Conservation (phyloP, 2,888 invertebrate species). For the Phortica magna region DNA sequence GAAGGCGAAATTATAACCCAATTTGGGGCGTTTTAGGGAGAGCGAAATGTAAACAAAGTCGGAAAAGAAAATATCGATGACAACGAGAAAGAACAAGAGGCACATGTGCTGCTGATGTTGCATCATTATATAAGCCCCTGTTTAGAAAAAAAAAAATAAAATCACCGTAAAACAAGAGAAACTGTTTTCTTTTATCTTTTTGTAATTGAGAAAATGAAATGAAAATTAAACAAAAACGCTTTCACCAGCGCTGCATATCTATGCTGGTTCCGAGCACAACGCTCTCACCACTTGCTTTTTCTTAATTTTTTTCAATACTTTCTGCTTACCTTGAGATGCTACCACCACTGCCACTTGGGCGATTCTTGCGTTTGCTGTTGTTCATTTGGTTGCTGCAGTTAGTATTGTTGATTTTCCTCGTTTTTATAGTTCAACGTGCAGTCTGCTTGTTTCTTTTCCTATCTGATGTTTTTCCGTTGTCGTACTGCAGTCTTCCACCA, state of each 20-base stretch:
- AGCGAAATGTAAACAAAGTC: conserved; percentile 68
- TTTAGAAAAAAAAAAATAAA: conserved; percentile 25
- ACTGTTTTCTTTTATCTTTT: neutral
- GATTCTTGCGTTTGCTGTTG: conserved; percentile 91
- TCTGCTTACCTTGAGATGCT: conserved; percentile 73
- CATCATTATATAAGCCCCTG: conserved; percentile 62
- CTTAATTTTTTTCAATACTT: conserved; percentile 51
- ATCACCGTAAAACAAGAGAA: neutral
- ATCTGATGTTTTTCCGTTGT: conserved; percentile 9
- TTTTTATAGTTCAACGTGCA: neutral
- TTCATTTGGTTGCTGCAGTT: conserved; percentile 56
- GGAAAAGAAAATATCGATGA: conserved; percentile 35
- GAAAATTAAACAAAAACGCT: neutral
- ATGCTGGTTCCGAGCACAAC: neutral
- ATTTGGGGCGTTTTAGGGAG: conserved; percentile 44
- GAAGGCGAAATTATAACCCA: conserved; percentile 11
- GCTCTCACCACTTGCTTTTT: conserved; percentile 36
- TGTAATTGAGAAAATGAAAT: neutral
- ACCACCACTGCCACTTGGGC: conserved; percentile 80
- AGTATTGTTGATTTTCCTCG: conserved; percentile 26
- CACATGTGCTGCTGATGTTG: conserved; percentile 29
- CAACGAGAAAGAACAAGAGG: neutral
- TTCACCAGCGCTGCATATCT: neutral
- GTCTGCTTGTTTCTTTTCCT: conserved; percentile 17
- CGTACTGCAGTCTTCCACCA: conserved; percentile 38